Evolutionary conservation across 2,888 invertebrate species (phyloP), one percentile per base, ranked within the genome.

Genomic region (Alviniconcha strummeri): DNA sequence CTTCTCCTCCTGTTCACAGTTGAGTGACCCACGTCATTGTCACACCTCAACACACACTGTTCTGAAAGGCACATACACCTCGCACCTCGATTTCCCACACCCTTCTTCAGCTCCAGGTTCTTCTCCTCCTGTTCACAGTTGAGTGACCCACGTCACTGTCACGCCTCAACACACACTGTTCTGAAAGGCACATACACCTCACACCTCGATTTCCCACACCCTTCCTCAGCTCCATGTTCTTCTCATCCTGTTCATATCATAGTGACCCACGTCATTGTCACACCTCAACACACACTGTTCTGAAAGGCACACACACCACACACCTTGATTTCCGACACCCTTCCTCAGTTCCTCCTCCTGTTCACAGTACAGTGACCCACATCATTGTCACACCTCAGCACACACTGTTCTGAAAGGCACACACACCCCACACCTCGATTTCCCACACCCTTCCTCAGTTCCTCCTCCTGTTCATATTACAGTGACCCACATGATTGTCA

Each of bases 151-250:
- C 36, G 36, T 36, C 36, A 36, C 3, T 36, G 36, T 36, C 36
- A 36, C 3, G 36, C 36, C 36, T 36, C 36, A 36, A 36, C 36
- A 74, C 74, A 74, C 74, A 74, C 19, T 19, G 52, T 5, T 4
- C 71, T 15, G 4, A 71, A 11, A 52, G 36, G 19, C 52, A 19
- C 11, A 19, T 5, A 19, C 36, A 9, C 74, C 19, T 4, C 6
- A 74, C 11, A 7, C 11, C 74, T 19, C 3, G 36, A 36, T 36
- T 36, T 36, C 36, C 36, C 36, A 36, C 36, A 36, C 36, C 36
- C 36, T 36, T 36, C 36, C 36, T 36, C 36, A 92, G 82, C 83
- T 92, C 92, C 55, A 91, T 89, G 77, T 92, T 92, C 90, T 92
- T 83, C 55, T 86, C 85, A 15, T 77, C 77, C 82, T 82, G 72